Evolutionary conservation across 2,113 vertebrate genomes (phyloP).

Genomic region (Xiphophorus hellerii): DNA sequence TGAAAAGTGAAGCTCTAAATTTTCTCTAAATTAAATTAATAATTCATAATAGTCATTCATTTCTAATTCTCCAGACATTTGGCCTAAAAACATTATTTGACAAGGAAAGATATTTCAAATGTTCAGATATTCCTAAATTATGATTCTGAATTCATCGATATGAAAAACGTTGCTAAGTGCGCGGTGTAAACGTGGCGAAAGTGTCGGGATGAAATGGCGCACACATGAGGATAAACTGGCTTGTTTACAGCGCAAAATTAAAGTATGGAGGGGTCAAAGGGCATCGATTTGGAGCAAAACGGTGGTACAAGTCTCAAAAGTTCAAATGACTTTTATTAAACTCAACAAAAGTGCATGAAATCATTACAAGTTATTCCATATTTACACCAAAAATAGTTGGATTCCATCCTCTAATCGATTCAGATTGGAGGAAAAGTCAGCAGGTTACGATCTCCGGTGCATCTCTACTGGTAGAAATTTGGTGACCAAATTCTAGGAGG

Average conservation of each 20-base stretch:
- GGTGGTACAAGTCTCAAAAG: not conserved
- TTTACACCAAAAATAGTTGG: not conserved
- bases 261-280: not conserved
- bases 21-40: not conserved
- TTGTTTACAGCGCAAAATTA: not conserved
- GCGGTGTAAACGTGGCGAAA: not conserved
- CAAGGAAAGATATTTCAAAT: too few species aligned
- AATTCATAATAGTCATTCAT: not conserved
- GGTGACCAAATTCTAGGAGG: not conserved
- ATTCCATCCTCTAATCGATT: not conserved
- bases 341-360: not conserved
- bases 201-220: not conserved
- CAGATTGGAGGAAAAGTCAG: not conserved
- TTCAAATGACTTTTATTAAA: too few species aligned
- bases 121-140: too few species aligned
- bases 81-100: too few species aligned
- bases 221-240: too few species aligned
- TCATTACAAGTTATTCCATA: not conserved
- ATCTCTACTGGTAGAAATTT: not conserved
- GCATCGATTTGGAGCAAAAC: not conserved
- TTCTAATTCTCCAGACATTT: not conserved
- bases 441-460: not conserved
- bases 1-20: not conserved
- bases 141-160: not conserved
- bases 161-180: not conserved